Evolutionary conservation across 2,797 vertebrate genomes (phyloP).

Genomic region (Morus bassanus): DNA sequence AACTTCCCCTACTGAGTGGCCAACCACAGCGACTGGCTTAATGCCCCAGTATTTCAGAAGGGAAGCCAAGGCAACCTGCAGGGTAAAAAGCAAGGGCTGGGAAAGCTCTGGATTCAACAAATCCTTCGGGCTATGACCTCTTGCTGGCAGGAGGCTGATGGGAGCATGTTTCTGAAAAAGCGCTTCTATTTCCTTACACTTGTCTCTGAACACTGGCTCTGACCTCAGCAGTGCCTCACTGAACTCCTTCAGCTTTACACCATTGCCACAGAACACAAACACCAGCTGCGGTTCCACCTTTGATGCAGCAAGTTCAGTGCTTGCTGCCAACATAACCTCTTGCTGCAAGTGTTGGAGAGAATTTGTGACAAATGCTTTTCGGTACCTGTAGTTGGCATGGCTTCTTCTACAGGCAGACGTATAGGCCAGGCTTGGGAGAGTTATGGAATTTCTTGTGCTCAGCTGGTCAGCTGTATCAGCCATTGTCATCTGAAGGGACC

Average conservation of each 20-base stretch:
- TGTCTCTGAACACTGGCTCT: constrained; percentile 80
- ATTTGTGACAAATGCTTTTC: constrained; percentile 77
- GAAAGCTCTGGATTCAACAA: constrained; percentile 74
- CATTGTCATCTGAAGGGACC: constrained; percentile 75
- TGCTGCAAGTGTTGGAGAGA: constrained; percentile 78
- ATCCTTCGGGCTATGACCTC: constrained; percentile 63
- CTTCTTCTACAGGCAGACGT: constrained; percentile 87
- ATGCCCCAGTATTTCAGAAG: constrained; percentile 85
- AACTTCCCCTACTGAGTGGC: constrained; percentile 86
- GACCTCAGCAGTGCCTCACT: constrained; percentile 78
- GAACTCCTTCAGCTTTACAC: constrained; percentile 78
- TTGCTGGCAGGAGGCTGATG: constrained; percentile 67
- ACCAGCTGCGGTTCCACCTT: constrained; percentile 71
- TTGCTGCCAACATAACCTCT: constrained; percentile 60
- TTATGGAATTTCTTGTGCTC: constrained; percentile 26
- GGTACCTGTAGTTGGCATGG: constrained; percentile 80
- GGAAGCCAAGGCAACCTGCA: constrained; percentile 81
- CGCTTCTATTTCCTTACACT: constrained; percentile 79
- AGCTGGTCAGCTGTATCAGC: constrained; percentile 74
- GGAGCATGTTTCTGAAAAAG: constrained; percentile 73
- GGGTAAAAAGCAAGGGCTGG: constrained; percentile 85
- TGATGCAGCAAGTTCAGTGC: constrained; percentile 18
- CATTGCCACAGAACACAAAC: constrained; percentile 89
- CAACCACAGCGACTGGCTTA: constrained; percentile 76
- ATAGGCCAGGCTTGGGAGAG: constrained; percentile 79